A percentile compares a stretch with the other conserved stretches of the same genome.
phyloP scores from a whole-genome alignment of 1,140 invertebrate species.

The Scylla paramamosain region DNA sequence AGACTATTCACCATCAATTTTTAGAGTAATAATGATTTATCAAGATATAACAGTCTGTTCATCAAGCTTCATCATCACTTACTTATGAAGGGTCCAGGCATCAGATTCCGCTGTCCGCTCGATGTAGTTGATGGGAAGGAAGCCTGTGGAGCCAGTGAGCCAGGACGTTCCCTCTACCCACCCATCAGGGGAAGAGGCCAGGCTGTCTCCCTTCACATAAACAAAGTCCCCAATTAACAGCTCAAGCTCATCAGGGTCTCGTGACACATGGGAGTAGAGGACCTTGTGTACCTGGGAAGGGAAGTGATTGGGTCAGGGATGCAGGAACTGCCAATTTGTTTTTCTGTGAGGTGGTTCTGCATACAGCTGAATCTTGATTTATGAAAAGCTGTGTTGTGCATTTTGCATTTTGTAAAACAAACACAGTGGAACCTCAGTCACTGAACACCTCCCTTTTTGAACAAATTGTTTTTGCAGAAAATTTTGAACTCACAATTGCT shows the following conservation, averaged over 20 bases:
- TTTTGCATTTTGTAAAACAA: no score
- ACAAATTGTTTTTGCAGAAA: no score
- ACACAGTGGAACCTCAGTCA: no score
- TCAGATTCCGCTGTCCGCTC: constrained; percentile 91
- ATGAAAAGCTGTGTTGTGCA: no score
- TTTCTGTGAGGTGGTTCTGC: no score
- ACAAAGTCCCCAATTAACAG: constrained; percentile 92
- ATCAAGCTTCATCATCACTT: background rate
- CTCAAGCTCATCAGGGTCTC: constrained; percentile 91
- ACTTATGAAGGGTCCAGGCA: constrained; percentile 92
- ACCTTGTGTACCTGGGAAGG: constrained; percentile 87
- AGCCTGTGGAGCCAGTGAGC: constrained; percentile 88
- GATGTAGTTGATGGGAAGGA: constrained; percentile 90
- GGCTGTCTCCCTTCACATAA: constrained; percentile 88
- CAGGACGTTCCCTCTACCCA: constrained; percentile 94
- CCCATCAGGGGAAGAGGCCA: constrained; percentile 88
- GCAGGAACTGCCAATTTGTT: no score
- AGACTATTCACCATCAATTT: no score
- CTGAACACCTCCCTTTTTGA: no score
- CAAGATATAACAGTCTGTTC: no score
- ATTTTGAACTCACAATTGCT: no score
- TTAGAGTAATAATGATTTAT: no score
- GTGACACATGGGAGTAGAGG: constrained; percentile 88
- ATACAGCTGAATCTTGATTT: no score
- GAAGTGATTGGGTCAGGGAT: background rate